phyloP scores from a whole-genome alignment of 1,140 invertebrate species.

The Bombus consobrinus region DNA sequence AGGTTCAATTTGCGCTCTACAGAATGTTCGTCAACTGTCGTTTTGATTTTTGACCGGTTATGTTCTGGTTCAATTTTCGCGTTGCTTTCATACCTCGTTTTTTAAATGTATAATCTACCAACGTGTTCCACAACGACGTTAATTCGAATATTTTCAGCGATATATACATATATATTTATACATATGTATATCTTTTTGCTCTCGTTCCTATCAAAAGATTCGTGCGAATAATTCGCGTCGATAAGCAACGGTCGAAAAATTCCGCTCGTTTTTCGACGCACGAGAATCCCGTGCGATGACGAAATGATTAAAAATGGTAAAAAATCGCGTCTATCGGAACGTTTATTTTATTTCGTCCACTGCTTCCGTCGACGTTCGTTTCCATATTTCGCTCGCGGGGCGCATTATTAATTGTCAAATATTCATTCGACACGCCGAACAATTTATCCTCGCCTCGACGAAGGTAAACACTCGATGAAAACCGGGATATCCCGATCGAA shows the following conservation, averaged over 20 bases:
- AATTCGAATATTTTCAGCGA: background rate
- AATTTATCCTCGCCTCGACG: constrained; percentile 10
- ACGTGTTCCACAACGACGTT: background rate
- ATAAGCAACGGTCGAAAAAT: background rate
- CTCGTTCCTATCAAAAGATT: background rate
- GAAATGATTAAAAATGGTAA: background rate
- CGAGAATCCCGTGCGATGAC: background rate
- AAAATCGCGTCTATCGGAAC: background rate
- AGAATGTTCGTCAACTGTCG: constrained; percentile 17
- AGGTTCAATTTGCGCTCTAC: constrained; percentile 52
- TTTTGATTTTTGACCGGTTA: background rate
- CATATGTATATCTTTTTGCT: background rate
- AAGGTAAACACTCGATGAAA: constrained; percentile 43
- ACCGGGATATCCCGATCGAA: background rate
- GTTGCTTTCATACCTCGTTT: background rate
- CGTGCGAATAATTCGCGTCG: background rate
- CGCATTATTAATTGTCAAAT: constrained; percentile 49
- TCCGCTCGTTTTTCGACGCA: background rate
- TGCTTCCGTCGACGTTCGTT: constrained; percentile 12
- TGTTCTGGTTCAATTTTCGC: background rate
- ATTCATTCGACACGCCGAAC: constrained; percentile 49
- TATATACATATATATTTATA: background rate
- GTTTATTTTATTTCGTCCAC: constrained; percentile 8
- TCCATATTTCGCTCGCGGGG: background rate
- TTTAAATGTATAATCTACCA: background rate